phyloP scores from a whole-genome alignment of 2,888 invertebrate genomes.

The Lacanobia wlatinum region DNA sequence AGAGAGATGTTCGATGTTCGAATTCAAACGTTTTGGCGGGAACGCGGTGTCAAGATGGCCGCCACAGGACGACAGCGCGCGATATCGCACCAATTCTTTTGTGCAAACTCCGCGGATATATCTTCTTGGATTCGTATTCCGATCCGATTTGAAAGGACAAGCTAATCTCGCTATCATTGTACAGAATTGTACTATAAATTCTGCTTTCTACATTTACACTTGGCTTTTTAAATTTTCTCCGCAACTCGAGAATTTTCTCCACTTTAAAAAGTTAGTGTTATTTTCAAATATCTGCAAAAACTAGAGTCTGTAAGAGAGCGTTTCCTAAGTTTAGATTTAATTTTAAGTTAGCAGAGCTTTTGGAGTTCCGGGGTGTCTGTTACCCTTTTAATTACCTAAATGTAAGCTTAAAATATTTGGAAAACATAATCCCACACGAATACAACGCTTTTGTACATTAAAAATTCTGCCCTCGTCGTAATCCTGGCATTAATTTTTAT shows the following conservation, averaged over 20 bases:
- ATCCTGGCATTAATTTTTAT: conserved; percentile 53
- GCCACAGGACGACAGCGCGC: conserved; percentile 77
- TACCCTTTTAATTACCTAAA: conserved; percentile 31
- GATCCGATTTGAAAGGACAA: conserved; percentile 85
- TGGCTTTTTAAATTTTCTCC: conserved; percentile 51
- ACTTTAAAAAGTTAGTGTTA: conserved; percentile 43
- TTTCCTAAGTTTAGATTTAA: conserved; percentile 33
- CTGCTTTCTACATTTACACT: conserved; percentile 62
- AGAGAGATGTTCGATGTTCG: conserved; percentile 83
- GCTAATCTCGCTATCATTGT: conserved; percentile 84
- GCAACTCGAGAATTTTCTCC: conserved; percentile 25
- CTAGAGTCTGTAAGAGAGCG: conserved; percentile 12
- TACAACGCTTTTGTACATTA: conserved; percentile 19
- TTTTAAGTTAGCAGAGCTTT: conserved; percentile 22
- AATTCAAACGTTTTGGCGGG: conserved; percentile 86
- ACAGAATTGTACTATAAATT: conserved; percentile 75
- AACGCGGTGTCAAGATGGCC: conserved; percentile 81
- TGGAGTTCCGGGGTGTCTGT: conserved; percentile 22
- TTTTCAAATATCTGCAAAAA: conserved; percentile 39
- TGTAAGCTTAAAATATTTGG: conserved; percentile 32
- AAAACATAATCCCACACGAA: conserved; percentile 34
- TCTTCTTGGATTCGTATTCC: conserved; percentile 82
- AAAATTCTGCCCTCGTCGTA: conserved; percentile 40
- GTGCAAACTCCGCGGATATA: conserved; percentile 83
- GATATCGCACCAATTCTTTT: conserved; percentile 89